A percentile compares a stretch with the other conserved stretches of the same genome.
These are phyloP conservation scores for Parapsyche elsis DNA, from an alignment of 1,140 invertebrate species.

Conservation along the genomic window DNA sequence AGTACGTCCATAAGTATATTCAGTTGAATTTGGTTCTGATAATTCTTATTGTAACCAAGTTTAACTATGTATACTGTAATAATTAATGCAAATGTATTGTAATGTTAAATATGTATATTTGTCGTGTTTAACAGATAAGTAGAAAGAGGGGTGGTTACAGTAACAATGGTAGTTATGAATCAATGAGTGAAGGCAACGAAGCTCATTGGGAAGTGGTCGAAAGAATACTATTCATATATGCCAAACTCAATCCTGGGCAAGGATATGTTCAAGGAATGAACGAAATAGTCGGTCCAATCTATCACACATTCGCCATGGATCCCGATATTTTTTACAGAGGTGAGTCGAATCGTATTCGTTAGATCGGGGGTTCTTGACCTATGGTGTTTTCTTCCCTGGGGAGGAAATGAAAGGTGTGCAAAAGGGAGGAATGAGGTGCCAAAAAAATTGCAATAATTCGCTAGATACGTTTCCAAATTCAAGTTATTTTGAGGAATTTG, in stretches of 20 bases:
- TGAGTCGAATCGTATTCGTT: too few relatives aligned
- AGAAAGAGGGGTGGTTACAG: background rate
- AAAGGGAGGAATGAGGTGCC: too few relatives aligned
- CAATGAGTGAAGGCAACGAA: constrained; percentile 84
- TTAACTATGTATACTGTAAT: background rate
- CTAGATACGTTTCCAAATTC: too few relatives aligned
- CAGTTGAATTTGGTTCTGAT: too few relatives aligned
- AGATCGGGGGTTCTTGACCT: too few relatives aligned
- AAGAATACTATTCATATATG: constrained; percentile 96
- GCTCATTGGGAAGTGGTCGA: constrained; percentile 98
- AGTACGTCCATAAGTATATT: constrained; percentile 65
- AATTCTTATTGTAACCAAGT: background rate
- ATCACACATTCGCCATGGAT: constrained; percentile 96
- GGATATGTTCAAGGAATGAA: constrained; percentile 99
- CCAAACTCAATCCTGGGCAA: constrained; percentile 97
- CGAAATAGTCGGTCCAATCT: constrained; percentile 98
- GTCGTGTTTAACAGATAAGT: background rate
- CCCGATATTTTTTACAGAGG: constrained; percentile 83
- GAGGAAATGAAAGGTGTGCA: too few relatives aligned
- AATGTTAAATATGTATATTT: too few relatives aligned
- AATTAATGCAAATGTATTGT: background rate
- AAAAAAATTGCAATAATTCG: too few relatives aligned
- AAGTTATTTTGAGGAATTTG: too few relatives aligned
- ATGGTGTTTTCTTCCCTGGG: too few relatives aligned
- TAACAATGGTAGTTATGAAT: constrained; percentile 74